Evolutionary conservation across 2,797 vertebrate species (phyloP), one percentile per base, ranked within the genome.

Genomic region (Smutsia temminckii): DNA sequence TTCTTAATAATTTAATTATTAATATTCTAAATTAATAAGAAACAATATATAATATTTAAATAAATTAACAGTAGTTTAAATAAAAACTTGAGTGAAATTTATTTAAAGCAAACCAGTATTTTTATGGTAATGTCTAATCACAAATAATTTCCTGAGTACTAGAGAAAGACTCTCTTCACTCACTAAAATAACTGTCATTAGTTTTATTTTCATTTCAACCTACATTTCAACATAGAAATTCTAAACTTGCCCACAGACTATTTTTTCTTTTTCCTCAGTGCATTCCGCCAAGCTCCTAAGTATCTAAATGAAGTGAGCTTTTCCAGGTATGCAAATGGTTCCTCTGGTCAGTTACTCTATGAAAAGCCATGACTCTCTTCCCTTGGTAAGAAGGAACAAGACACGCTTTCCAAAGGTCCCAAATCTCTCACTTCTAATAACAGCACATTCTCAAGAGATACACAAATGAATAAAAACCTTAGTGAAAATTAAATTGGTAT

Each of bases 131-230:
- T 71, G 25, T 88, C 23, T 68, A 69, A 74, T 46, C 20, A 64
- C 16, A 87, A 71, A 53, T 77, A 85, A 78, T 88, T 63, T 55
- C 27, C 8, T n/a, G 10, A 46, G 10, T 6, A 46, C 49, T 46
- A 71, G 20, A 74, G 7, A 86, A 90, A 57, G 34, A 42, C 14
- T 78, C 34, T 40, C 21, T 64, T 42, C 40, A 63, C 74, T 84
- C 32, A 64, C n/a, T 37, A 29, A 75, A 91, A 79, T 61, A 55
- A 74, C 29, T 55, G 27, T 53, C 14, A 42, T 42, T 40, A 25
- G 63, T 66, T 42, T 74, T 68, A 69, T 27, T 69, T 93, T 91
- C 27, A 87, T 89, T 95, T 96, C 53, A 18, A 74, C 17, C 6
- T 61, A 68, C 11, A 79, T 86, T 71, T 96, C 77, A 87, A 72